Conservation (phyloP, 2,888 invertebrate genomes). For the Caenorhabditis sp. region DNA sequence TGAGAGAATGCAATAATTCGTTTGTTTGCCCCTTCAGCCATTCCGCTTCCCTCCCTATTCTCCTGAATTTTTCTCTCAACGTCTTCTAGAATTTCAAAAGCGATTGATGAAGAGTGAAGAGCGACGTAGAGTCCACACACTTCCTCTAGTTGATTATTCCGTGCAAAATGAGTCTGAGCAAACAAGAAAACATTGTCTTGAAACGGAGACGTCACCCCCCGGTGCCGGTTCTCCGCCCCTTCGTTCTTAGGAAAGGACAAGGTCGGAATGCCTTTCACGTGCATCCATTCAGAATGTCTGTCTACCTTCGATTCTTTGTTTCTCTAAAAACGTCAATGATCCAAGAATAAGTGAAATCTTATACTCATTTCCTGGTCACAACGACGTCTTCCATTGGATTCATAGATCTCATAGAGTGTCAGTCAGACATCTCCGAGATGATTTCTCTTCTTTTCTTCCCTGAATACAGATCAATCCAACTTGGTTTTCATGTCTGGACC, state of each 20-base stretch:
- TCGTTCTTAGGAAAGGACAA: not conserved
- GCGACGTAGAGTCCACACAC: slow-evolving; percentile 6
- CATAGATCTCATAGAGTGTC: not conserved
- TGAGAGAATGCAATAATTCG: not conserved
- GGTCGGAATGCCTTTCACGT: not conserved
- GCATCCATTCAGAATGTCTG: not conserved
- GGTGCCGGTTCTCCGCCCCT: not conserved
- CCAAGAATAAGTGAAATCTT: not conserved
- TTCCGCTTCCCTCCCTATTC: not conserved
- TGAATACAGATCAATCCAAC: no score
- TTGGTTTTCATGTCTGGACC: no score
- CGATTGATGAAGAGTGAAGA: slow-evolving; percentile 2
- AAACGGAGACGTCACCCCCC: slow-evolving; percentile 27
- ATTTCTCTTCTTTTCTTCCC: no score
- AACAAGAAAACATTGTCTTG: slow-evolving; percentile 36
- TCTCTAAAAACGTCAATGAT: slow-evolving; percentile 1
- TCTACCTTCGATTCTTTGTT: not conserved
- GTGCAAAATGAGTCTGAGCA: slow-evolving; percentile 59
- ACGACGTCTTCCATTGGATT: not conserved
- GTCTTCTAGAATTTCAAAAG: slow-evolving; percentile 45
- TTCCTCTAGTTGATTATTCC: slow-evolving; percentile 45
- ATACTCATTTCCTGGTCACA: not conserved
- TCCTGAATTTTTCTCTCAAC: not conserved
- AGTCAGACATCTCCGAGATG: no score
- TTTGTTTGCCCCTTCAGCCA: not conserved